Conservation (phyloP, 2,888 invertebrate genomes). For the Acleris emargana region DNA sequence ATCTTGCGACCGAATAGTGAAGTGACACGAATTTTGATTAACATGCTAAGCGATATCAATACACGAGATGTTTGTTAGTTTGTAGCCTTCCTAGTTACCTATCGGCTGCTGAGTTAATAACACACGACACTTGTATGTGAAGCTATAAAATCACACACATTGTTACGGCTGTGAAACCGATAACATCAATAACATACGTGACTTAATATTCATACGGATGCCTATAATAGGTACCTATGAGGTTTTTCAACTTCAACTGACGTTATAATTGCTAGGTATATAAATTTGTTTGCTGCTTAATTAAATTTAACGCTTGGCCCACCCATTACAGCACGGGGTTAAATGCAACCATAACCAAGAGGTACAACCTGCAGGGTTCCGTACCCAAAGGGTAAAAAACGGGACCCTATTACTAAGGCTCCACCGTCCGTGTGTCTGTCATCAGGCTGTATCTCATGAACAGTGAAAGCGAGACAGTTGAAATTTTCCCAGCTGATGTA, state of each 20-base stretch:
- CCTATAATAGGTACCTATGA: background rate
- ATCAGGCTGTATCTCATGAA: too few relatives aligned
- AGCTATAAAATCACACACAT: slow-evolving; percentile 18
- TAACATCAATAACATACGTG: slow-evolving; percentile 29
- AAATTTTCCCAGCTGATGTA: too few relatives aligned
- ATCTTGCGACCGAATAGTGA: slow-evolving; percentile 22
- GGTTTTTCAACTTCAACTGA: background rate
- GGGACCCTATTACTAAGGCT: too few relatives aligned
- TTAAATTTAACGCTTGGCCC: background rate
- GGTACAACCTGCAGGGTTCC: too few relatives aligned
- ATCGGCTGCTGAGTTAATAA: too few relatives aligned
- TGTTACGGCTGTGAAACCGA: slow-evolving; percentile 10
- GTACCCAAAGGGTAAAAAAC: too few relatives aligned
- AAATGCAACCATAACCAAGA: too few relatives aligned
- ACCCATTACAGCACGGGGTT: too few relatives aligned
- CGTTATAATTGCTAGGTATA: background rate
- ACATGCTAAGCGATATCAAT: slow-evolving; percentile 8
- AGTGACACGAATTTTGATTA: slow-evolving; percentile 26
- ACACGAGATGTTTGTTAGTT: slow-evolving; percentile 4
- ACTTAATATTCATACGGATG: background rate
- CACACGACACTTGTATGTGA: slow-evolving; percentile 1
- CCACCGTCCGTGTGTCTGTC: too few relatives aligned
- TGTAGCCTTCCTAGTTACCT: too few relatives aligned
- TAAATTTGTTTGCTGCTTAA: background rate
- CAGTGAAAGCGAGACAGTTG: too few relatives aligned